Evolutionary conservation across 2,888 invertebrate genomes (phyloP), one percentile per base, ranked within the genome.

Genomic region (Mimumesa dahlbomi): DNA sequence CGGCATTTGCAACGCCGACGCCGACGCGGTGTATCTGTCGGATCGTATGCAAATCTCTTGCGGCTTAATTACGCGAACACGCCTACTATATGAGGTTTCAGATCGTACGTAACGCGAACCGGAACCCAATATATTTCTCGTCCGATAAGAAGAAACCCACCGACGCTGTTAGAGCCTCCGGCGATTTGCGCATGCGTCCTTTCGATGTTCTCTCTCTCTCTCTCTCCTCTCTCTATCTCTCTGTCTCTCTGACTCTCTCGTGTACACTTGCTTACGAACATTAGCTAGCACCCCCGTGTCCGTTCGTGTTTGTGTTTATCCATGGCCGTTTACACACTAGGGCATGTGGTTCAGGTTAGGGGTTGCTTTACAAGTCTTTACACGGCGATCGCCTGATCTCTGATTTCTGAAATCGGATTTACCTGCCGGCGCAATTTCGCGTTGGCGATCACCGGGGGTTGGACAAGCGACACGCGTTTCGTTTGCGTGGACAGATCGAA

Each of bases 11-110:
- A 19, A 59, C 38, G 52, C 57, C 63, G 58, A 57, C 53, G 49
- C 19, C 58, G 73, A 59, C 57, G 61, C 58, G 65, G 70, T 76
- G 75, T 84, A 85, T 83, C 85, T 79, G 83, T 83, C 83, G 84
- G 87, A 86, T 87, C 85, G 84, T 87, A 87, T 88, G 87, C 87
- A 88, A 88, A 87, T 88, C 87, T 86, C 87, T 81, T 79, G 87
- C 81, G 87, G 87, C 87, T 88, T 88, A 88, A 88, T 88, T 88
- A 88, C 85, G 85, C 84, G 84, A 86, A 84, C 87, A 87, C 86
- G 84, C 85, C 85, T 85, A 82, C 85, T 84, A 83, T 83, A 84
- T 75, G 82, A 73, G 80, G 77, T 84, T 83, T 82, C 82, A 79
- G 85, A 82, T 87, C 82, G 82, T 81, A 81, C 77, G 84, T 84